phyloP scores from a whole-genome alignment of 2,888 invertebrate species.

The Plemyria rubiginata region DNA sequence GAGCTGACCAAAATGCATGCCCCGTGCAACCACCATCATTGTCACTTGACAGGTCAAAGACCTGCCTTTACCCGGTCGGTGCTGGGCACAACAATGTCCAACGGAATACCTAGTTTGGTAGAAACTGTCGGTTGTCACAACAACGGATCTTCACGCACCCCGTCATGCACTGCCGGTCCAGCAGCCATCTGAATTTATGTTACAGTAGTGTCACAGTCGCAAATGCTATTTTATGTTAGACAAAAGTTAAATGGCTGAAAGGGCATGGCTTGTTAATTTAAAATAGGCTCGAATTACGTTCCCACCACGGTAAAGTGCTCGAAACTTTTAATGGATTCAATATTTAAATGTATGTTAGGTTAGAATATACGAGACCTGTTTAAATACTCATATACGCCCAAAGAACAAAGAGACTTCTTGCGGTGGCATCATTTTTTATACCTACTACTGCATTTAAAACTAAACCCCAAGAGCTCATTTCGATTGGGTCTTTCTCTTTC shows the following conservation, averaged over 20 bases:
- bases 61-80: slow-evolving; percentile 21
- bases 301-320: neutral
- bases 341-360: neutral
- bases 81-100: slow-evolving; percentile 34
- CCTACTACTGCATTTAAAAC: neutral
- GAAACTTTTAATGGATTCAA: neutral
- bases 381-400: neutral
- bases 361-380: neutral
- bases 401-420: neutral
- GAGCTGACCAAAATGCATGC: slow-evolving; percentile 19
- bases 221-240: slow-evolving; percentile 28
- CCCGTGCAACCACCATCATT: slow-evolving; percentile 13
- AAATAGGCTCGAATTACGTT: neutral
- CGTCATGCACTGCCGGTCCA: slow-evolving; percentile 60
- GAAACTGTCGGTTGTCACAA: slow-evolving; percentile 62
- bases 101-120: slow-evolving; percentile 43
- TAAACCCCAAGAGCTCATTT: too few species aligned
- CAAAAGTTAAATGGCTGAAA: neutral
- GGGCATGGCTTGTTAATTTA: neutral
- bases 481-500: too few species aligned
- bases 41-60: slow-evolving; percentile 20
- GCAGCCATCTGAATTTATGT: slow-evolving; percentile 47
- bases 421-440: neutral
- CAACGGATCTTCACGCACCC: slow-evolving; percentile 60
- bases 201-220: slow-evolving; percentile 44